Percentiles rank a stretch among this genome's conserved stretches.
Conservation (phyloP, 2,888 invertebrate species). For the Brachyopa scutellaris region DNA sequence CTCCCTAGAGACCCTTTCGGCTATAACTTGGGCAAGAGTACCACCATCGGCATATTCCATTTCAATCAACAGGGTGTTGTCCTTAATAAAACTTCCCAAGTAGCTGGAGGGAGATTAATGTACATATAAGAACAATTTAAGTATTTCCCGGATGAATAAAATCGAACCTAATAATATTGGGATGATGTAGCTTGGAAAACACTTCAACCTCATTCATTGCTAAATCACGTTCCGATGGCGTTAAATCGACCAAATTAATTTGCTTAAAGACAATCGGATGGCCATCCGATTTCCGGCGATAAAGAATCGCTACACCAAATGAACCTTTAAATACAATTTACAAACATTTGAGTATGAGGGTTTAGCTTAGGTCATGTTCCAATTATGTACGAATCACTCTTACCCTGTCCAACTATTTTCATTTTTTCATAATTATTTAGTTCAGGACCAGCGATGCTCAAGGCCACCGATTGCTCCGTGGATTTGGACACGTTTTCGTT, state of each 20-base stretch:
- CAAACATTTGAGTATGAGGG: neutral
- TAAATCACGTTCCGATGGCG: conserved; percentile 85
- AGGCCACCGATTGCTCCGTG: conserved; percentile 35
- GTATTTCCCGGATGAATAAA: no score
- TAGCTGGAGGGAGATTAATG: conserved; percentile 83
- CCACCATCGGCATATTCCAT: conserved; percentile 92
- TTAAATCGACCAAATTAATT: conserved; percentile 87
- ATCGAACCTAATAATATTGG: conserved; percentile 86
- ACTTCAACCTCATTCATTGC: conserved; percentile 88
- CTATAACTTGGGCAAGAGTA: conserved; percentile 86
- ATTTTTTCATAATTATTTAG: conserved; percentile 80
- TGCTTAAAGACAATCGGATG: conserved; percentile 88
- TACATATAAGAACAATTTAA: no score
- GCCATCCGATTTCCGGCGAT: conserved; percentile 85
- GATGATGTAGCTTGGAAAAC: conserved; percentile 87
- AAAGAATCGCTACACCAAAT: conserved; percentile 88
- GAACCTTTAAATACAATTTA: conserved; percentile 83
- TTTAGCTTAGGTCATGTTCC: neutral
- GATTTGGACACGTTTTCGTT: conserved; percentile 6
- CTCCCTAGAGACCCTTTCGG: conserved; percentile 81
- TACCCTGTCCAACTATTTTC: conserved; percentile 80
- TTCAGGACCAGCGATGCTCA: conserved; percentile 77
- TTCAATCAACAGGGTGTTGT: conserved; percentile 87
- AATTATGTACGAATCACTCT: neutral
- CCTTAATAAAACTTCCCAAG: conserved; percentile 88